phyloP scores from a whole-genome alignment of 2,888 invertebrate genomes.

The Lucinisca nassula region DNA sequence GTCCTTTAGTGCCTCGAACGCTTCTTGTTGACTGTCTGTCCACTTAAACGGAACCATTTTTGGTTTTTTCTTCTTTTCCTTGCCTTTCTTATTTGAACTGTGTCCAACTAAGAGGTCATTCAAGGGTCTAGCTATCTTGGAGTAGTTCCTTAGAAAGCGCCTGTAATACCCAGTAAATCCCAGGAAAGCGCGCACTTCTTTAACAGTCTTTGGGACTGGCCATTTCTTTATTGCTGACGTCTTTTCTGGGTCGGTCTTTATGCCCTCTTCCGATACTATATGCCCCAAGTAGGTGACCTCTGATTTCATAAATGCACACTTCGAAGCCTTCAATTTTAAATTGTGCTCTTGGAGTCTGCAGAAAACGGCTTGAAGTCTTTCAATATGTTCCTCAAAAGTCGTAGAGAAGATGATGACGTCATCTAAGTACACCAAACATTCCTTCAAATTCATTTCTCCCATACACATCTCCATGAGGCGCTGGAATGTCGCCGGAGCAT shows the following conservation, averaged over 20 bases:
- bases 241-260: not conserved
- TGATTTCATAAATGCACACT: not conserved
- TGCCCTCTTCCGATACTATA: not conserved
- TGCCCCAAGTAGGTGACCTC: not conserved
- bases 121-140: not conserved
- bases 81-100: not conserved
- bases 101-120: not conserved
- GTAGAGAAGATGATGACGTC: not conserved
- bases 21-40: not conserved
- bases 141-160: too few species aligned
- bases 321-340: not conserved
- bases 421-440: not conserved
- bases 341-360: not conserved
- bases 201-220: not conserved
- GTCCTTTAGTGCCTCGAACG: not conserved
- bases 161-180: not conserved
- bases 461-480: too few species aligned
- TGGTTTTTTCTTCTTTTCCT: not conserved
- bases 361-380: not conserved
- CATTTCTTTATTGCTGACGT: not conserved
- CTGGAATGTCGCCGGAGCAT: slow-evolving; percentile 5
- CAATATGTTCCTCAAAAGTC: not conserved
- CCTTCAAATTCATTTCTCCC: not conserved
- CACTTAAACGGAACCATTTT: not conserved
- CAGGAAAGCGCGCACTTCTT: not conserved